Conservation (phyloP, 2,888 invertebrate species). For the Chaetogeoica ovagalla region DNA sequence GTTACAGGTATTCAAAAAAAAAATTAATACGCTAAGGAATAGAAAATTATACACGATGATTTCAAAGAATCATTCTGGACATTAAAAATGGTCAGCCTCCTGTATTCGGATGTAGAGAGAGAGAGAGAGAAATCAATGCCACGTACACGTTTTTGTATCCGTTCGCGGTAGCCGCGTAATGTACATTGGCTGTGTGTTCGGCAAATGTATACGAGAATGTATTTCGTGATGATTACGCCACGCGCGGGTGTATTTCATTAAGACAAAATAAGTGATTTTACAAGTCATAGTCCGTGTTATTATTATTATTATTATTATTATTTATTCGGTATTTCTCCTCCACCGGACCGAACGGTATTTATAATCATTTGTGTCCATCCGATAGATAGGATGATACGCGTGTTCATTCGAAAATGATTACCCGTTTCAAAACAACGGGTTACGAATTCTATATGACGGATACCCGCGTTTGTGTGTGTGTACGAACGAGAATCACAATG, state of each 20-base stretch:
- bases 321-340: not conserved
- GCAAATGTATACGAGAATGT: not conserved
- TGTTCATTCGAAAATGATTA: no score
- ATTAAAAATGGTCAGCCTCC: conserved; percentile 8
- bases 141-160: conserved; percentile 2
- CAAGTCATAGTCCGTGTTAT: conserved; percentile 34
- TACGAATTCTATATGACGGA: no score
- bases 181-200: conserved; percentile 4
- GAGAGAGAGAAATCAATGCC: conserved; percentile 18
- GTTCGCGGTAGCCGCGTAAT: not conserved
- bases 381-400: no score
- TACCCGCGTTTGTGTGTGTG: no score
- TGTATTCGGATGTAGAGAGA: no score
- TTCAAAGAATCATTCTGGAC: conserved; percentile 15
- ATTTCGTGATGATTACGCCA: conserved; percentile 1
- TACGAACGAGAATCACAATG: no score
- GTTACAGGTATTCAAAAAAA: not conserved
- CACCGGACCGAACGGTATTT: no score
- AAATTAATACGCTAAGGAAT: not conserved
- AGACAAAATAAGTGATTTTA: conserved; percentile 21
- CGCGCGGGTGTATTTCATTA: conserved; percentile 28
- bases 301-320: not conserved
- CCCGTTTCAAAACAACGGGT: no score
- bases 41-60: conserved; percentile 23
- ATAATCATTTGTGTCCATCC: no score